Evolutionary conservation across 2,797 vertebrate genomes (phyloP).

Genomic region (Petrocephalus sullivani): DNA sequence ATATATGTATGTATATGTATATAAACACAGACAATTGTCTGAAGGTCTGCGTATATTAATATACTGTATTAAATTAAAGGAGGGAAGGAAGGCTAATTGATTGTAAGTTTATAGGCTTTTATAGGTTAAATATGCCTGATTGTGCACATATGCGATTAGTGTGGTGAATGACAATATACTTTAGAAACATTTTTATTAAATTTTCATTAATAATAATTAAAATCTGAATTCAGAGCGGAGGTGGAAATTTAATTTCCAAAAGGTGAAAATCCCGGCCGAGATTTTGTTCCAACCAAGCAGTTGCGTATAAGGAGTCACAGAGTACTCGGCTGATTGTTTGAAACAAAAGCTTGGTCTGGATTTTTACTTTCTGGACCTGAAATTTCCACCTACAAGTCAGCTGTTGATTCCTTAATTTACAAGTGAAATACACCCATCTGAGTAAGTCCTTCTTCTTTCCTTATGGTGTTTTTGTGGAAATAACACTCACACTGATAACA

Average conservation of each 20-base stretch:
- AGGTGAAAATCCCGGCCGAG: neutral
- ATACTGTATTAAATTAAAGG: neutral
- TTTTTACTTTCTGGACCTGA: neutral
- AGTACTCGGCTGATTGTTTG: neutral
- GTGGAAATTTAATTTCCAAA: neutral
- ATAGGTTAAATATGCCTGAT: neutral
- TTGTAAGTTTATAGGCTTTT: neutral
- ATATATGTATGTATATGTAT: neutral
- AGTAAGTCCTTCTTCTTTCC: conserved; percentile 26
- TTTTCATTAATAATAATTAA: neutral
- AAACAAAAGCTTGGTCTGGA: neutral
- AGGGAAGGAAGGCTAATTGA: neutral
- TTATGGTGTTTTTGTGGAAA: conserved; percentile 21
- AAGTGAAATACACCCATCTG: conserved; percentile 6
- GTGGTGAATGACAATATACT: neutral
- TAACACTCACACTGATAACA: conserved; percentile 15
- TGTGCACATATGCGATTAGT: neutral
- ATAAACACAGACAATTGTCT: neutral
- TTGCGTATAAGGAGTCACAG: neutral
- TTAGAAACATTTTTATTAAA: neutral
- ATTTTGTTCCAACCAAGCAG: neutral
- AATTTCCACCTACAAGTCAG: neutral
- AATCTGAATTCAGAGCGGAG: neutral
- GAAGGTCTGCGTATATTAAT: neutral
- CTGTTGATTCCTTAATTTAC: neutral